Evolutionary conservation across 2,888 invertebrate genomes (phyloP).

Genomic region (Temnothorax rugatulus): DNA sequence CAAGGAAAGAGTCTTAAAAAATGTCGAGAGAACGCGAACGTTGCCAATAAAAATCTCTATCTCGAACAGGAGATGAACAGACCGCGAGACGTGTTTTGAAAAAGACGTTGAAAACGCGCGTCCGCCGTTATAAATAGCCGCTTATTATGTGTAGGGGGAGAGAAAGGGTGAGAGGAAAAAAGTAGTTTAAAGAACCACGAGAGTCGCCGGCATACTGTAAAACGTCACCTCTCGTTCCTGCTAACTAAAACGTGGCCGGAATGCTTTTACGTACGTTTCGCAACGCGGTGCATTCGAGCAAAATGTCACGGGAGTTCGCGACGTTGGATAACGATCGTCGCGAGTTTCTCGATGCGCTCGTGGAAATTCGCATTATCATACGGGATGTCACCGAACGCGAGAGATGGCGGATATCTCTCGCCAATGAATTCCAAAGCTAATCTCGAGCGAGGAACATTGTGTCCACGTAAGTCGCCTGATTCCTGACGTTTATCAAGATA

Average conservation of each 20-base stretch:
- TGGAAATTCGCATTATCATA: slow-evolving; percentile 17
- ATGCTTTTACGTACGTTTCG: slow-evolving; percentile 38
- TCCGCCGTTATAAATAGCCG: slow-evolving; percentile 39
- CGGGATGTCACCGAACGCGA: background rate
- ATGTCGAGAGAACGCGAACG: background rate
- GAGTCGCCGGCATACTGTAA: background rate
- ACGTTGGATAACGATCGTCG: slow-evolving; percentile 22
- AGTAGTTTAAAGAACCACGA: slow-evolving; percentile 29
- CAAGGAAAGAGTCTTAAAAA: slow-evolving; percentile 10
- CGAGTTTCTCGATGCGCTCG: slow-evolving; percentile 26
- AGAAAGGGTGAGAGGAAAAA: background rate
- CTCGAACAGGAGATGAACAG: background rate
- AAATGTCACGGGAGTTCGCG: slow-evolving; percentile 43
- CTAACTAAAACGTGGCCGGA: slow-evolving; percentile 27
- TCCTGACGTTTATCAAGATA: slow-evolving; percentile 35
- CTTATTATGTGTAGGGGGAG: slow-evolving; percentile 25
- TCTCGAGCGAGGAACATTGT: slow-evolving; percentile 26
- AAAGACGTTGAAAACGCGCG: slow-evolving; percentile 20
- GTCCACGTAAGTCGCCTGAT: background rate
- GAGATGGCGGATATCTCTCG: background rate
- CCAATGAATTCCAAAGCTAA: slow-evolving; percentile 30
- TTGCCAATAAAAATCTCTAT: slow-evolving; percentile 44
- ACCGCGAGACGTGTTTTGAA: background rate
- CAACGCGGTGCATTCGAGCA: slow-evolving; percentile 6
- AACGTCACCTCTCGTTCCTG: slow-evolving; percentile 10